Conservation (phyloP, 1,140 invertebrate genomes). For the Oscheius sp. region DNA sequence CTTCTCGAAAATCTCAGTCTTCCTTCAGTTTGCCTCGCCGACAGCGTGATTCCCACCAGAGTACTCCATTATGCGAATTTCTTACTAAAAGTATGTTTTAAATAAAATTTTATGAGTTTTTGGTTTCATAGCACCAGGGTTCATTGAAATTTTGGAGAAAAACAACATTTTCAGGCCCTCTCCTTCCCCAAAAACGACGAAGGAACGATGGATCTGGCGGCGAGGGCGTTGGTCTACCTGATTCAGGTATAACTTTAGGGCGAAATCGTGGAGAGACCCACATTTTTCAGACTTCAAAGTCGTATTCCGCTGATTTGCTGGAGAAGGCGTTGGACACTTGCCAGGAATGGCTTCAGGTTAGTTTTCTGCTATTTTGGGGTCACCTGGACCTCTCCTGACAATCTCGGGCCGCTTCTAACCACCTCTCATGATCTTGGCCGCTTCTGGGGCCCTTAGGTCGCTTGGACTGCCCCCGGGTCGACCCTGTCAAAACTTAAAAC, state of each 20-base stretch:
- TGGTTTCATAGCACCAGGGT: too few species aligned
- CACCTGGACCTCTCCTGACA: too few species aligned
- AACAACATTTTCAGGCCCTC: not conserved
- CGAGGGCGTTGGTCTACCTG: not conserved
- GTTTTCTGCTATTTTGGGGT: not conserved
- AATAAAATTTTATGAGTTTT: too few species aligned
- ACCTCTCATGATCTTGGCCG: not conserved
- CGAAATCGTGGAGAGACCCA: too few species aligned
- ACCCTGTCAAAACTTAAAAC: not conserved
- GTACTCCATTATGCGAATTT: conserved; percentile 1
- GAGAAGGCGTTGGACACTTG: conserved; percentile 18
- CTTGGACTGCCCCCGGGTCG: too few species aligned
- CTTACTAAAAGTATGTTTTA: not conserved
- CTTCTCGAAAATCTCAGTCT: not conserved
- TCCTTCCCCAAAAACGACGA: not conserved
- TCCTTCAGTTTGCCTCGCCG: not conserved
- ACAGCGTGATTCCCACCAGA: not conserved
- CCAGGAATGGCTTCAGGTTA: conserved; percentile 2
- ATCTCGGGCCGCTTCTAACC: not conserved
- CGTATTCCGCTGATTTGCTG: conserved; percentile 7
- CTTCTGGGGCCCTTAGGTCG: too few species aligned
- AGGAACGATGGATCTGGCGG: not conserved
- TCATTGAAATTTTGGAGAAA: not conserved
- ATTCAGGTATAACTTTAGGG: too few species aligned
- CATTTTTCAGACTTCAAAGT: conserved; percentile 34